Percentiles rank a stretch among this genome's conserved stretches.
Conservation (phyloP, 2,797 vertebrate species). For the Myotis myotis region DNA sequence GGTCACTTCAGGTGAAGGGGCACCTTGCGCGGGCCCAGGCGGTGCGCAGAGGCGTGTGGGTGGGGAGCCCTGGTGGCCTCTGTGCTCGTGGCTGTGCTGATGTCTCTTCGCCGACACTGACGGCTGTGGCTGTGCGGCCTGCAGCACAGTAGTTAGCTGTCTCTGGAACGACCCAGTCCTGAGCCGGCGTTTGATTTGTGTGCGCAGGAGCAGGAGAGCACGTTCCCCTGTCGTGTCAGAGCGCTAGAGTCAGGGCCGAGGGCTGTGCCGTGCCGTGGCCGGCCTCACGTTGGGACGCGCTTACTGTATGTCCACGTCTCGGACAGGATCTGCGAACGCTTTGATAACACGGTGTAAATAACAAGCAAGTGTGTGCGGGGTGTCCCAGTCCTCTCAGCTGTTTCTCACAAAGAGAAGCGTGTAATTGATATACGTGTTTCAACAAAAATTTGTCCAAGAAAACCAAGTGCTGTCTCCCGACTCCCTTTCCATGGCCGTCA, state of each 20-base stretch:
- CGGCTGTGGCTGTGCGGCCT: too few species aligned
- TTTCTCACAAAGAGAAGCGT: neutral
- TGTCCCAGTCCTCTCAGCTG: too few species aligned
- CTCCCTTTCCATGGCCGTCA: neutral
- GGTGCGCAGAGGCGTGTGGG: too few species aligned
- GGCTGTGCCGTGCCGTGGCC: neutral
- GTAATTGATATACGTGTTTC: neutral
- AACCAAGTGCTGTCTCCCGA: neutral
- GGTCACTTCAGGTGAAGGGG: too few species aligned
- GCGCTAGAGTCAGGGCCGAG: neutral
- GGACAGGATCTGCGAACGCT: neutral
- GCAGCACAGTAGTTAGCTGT: too few species aligned
- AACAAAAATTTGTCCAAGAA: neutral
- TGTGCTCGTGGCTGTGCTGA: too few species aligned
- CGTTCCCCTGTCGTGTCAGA: too few species aligned
- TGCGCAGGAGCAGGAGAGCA: too few species aligned
- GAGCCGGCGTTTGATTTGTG: neutral
- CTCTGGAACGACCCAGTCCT: too few species aligned
- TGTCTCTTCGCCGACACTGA: too few species aligned
- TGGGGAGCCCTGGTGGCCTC: too few species aligned
- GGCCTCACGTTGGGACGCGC: neutral
- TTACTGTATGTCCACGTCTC: rapidly evolving
- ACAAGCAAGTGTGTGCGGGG: neutral
- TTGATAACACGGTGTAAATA: neutral
- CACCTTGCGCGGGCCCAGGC: too few species aligned